Percentiles rank a stretch among this genome's conserved stretches.
phyloP scores from a whole-genome alignment of 2,113 vertebrate genomes.

The Salvelinus alpinus region DNA sequence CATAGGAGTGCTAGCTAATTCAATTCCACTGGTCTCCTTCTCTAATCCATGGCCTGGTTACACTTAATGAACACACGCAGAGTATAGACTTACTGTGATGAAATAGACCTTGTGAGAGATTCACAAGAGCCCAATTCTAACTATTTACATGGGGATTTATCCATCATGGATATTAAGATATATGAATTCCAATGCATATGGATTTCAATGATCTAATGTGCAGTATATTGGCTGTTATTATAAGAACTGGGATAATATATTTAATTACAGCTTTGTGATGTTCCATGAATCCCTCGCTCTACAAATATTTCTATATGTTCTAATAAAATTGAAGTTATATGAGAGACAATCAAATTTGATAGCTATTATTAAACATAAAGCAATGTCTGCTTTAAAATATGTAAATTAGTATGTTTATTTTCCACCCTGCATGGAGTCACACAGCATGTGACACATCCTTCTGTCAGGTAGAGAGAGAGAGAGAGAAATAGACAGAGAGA shows the following conservation, averaged over 20 bases:
- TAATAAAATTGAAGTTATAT: background rate
- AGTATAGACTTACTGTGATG: slow-evolving; percentile 3
- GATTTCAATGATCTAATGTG: background rate
- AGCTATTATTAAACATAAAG: background rate
- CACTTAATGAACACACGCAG: slow-evolving; percentile 33
- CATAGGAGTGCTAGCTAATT: slow-evolving; percentile 31
- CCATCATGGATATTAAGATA: slow-evolving; percentile 12
- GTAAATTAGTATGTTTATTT: slow-evolving; percentile 16
- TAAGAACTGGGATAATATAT: background rate
- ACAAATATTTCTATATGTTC: background rate
- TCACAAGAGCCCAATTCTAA: slow-evolving; percentile 11
- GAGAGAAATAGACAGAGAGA: background rate
- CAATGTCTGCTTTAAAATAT: background rate
- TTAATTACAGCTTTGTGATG: background rate
- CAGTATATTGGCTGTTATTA: background rate
- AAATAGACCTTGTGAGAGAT: slow-evolving; percentile 7
- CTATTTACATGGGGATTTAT: slow-evolving; percentile 23
- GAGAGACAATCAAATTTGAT: background rate
- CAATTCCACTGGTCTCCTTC: slow-evolving; percentile 33
- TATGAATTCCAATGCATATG: background rate
- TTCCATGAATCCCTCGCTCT: background rate
- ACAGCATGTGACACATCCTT: slow-evolving; percentile 13
- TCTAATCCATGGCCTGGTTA: slow-evolving; percentile 23
- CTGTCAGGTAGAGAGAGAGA: slow-evolving; percentile 1
- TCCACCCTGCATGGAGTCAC: background rate